These are phyloP conservation scores for Coreius guichenoti DNA, from an alignment of 2,797 vertebrate genomes.

Conservation along the genomic window DNA sequence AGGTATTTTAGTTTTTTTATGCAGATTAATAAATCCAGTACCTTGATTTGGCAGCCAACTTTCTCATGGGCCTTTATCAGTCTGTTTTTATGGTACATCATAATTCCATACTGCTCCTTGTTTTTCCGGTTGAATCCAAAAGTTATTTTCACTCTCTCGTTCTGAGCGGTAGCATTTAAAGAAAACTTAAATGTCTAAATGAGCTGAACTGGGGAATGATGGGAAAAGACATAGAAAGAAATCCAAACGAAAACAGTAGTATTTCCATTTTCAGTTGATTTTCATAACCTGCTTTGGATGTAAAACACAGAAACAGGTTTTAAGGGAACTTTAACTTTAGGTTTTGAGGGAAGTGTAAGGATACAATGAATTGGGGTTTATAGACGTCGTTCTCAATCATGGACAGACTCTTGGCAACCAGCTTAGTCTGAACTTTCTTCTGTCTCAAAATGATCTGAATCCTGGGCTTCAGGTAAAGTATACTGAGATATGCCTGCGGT, in stretches of 20 bases:
- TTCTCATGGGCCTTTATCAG: constrained; percentile 86
- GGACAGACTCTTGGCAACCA: constrained; percentile 81
- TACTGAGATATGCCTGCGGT: constrained; percentile 81
- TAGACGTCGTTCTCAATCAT: constrained; percentile 82
- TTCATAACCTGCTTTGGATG: background rate
- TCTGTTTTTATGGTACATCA: constrained; percentile 87
- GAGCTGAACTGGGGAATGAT: background rate
- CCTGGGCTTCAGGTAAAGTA: constrained; percentile 85
- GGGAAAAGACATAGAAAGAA: background rate
- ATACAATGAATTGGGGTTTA: constrained; percentile 85
- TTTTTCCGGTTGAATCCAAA: constrained; percentile 83
- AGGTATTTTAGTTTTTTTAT: background rate
- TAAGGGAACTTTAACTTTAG: background rate
- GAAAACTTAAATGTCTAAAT: constrained; percentile 22
- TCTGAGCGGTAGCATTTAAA: constrained; percentile 74
- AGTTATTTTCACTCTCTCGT: constrained; percentile 83
- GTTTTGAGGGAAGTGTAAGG: constrained; percentile 55
- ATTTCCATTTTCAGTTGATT: background rate
- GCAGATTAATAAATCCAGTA: constrained; percentile 38
- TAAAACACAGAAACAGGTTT: background rate
- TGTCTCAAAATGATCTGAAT: constrained; percentile 82
- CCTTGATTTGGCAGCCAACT: constrained; percentile 85
- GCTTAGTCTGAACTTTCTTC: constrained; percentile 80
- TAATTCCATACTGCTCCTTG: constrained; percentile 80
- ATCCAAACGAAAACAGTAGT: background rate